Base-by-base conservation (phyloP, 2,797 vertebrate genomes). In the Acrossocheilus fasciatus region DNA sequence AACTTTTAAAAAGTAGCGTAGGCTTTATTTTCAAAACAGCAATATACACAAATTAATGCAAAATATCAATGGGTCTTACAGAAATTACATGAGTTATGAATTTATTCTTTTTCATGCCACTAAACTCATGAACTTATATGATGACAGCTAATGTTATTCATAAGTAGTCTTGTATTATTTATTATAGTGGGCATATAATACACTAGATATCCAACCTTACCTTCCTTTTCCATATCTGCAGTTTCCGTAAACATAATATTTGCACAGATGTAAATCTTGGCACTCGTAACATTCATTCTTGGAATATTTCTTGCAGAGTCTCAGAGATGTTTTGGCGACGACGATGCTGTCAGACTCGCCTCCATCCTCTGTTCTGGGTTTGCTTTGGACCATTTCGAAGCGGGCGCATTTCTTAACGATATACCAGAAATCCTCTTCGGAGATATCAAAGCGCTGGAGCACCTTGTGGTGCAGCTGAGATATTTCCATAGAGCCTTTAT, bases 181-280 rank as follows among this genome's bases (percentile, higher is more conserved):
- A 36, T 39, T 62, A 74, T 23, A 26, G 12, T 15, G 36, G 3
- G 3, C 1, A 72, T 18, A 41, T 6, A 23, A 54, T 45, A 9
- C n/a, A 78, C 36, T 54, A 62, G 0, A 43, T 57, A 57, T 77
- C 4, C 8, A 23, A 18, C 23, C 89, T 88, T 68, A 93, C 93
- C 92, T 91, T 87, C 92, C 93, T 83, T 94, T 95, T 4, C 94
- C 93, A 90, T 94, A 95, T 91, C 95, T 96, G 93, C 97, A 98
- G 87, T 92, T 93, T 2, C 97, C 97, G 54, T 93, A 96, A 20
- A 98, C 69, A 90, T 96, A 95, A 91, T 93, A 97, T 89, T 94
- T 96, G 94, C 97, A 98, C 68, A 98, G 89, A 72, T 98, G 97
- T 84, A 98, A 95, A 86, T 94, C 92, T 59, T 94, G 88, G 86